Evolutionary conservation across 2,113 vertebrate genomes (phyloP), one percentile per base, ranked within the genome.

Genomic region (Hippocampus zosterae): DNA sequence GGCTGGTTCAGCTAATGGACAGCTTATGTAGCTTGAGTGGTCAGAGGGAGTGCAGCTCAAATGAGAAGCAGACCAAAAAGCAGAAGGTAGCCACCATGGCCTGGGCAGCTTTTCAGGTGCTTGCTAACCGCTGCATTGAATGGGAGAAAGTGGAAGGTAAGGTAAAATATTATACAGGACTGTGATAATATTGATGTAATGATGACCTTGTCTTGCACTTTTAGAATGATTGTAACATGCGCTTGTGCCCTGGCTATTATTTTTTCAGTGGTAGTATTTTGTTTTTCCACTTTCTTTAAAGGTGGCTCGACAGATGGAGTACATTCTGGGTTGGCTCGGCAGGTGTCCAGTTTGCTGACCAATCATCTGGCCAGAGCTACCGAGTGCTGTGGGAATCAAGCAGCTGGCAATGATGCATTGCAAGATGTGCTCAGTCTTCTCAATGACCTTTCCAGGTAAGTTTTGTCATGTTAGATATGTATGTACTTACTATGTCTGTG

Each of bases 131-230:
- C 69, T 99, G 97, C 70, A 97, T 99, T 0, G 96, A 99, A 74
- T 99, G 97, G 97, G 97, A 99, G 76, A 98, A 98, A 71, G 96
- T 98, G 23, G 97, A 99, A 95, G 96, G 97, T 99, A 77, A 25
- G 29, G 10, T 55, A 10, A 52, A 53, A 15, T 52, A 13, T 53
- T 40, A 16, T 21, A n/a, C 33, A 40, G 37, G 5, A 62, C 15
- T 5, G 29, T 53, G 10, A 67, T 23, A 13, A 40, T 8, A 3
- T 52, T 44, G 13, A 18, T 66, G 60, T 62, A 19, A 37, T 13
- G 25, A 59, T 59, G 25, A 27, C 6, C 29, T 13, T 52, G 33
- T 55, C 48, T 37, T 41, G 29, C 6, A 55, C 40, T 64, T 64
- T 41, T 41, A 7, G 27, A 52, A 7, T 23, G 12, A 12, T 56